A percentile compares a stretch with the other conserved stretches of the same genome.
These are phyloP conservation scores for Sipha maydis DNA, from an alignment of 2,888 invertebrate genomes.

Conservation along the genomic window DNA sequence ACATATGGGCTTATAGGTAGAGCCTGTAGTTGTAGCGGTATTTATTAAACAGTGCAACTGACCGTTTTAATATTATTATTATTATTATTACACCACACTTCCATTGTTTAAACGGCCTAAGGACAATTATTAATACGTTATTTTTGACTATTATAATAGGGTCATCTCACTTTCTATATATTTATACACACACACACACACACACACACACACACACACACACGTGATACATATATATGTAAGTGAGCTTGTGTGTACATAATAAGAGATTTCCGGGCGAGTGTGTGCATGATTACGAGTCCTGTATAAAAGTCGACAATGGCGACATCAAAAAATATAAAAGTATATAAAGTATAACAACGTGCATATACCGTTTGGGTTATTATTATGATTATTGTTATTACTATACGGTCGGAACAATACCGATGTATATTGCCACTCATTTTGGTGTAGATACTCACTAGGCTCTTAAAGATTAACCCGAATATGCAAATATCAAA, in stretches of 20 bases:
- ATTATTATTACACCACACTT: neutral
- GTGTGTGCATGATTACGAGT: neutral
- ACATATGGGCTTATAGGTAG: neutral
- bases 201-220: no score
- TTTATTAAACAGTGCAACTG: slow-evolving; percentile 38
- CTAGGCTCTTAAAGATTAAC: neutral
- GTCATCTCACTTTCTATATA: neutral
- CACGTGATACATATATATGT: neutral
- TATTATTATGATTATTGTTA: slow-evolving; percentile 12
- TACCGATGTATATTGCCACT: neutral
- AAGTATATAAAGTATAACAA: slow-evolving; percentile 13
- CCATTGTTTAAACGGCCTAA: slow-evolving; percentile 33
- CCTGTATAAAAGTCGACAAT: neutral
- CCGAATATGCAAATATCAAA: slow-evolving; percentile 26
- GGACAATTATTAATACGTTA: slow-evolving; percentile 41
- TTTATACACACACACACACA: no score
- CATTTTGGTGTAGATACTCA: neutral
- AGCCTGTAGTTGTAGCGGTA: neutral
- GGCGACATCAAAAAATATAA: neutral
- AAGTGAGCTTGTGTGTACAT: neutral
- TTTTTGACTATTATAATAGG: slow-evolving; percentile 9
- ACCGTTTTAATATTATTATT: slow-evolving; percentile 43
- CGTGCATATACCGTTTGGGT: slow-evolving; percentile 15
- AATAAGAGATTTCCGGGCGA: neutral
- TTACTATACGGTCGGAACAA: slow-evolving; percentile 8